Evolutionary conservation across 1,140 invertebrate genomes (phyloP), one percentile per base, ranked within the genome.

Genomic region (Drosophila asahinai): DNA sequence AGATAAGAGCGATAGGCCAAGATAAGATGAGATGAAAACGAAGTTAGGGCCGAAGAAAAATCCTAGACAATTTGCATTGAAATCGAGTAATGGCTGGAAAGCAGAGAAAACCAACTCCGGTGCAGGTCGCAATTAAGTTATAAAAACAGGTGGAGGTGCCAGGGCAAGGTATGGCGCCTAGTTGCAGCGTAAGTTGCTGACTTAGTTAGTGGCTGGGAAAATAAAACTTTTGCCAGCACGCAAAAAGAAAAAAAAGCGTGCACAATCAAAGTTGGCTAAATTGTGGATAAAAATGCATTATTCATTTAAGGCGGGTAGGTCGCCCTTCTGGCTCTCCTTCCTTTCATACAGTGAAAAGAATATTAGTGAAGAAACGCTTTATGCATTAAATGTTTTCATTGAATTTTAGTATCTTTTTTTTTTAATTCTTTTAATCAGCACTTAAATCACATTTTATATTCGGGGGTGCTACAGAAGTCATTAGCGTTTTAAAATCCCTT

Each of bases 221-320:
- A 65, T 57, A 78, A 74, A 89, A 64, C 51, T 84, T 89, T 81
- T 49, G n/a, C 63, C 19, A 25, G 36, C 27, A 22, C 22, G 43
- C 36, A 30, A 9, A 27, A n/a, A 33, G 12, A 58, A 57, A 43
- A 42, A 38, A 38, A 42, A 33, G 27, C 47, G 43, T 45, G 59
- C 67, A 68, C 49, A 68, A 58, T 60, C 54, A 54, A 82, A 78
- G 45, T 86, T 47, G 70, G 65, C 84, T 84, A 87, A 87, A 89
- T 78, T 89, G 81, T 79, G 84, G 74, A 72, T 84, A 76, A 75
- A 83, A 87, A 87, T 87, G 81, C 84, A 87, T 87, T 87, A 87
- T 87, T 87, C 84, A 87, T 89, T 89, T 81, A 57, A 12, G 27
- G 27, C 33, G 17, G 27, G 30, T 38, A 30, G 7, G 33, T 49